Evolutionary conservation across 2,888 invertebrate genomes (phyloP), one percentile per base, ranked within the genome.

Genomic region (Agelastica alni): DNA sequence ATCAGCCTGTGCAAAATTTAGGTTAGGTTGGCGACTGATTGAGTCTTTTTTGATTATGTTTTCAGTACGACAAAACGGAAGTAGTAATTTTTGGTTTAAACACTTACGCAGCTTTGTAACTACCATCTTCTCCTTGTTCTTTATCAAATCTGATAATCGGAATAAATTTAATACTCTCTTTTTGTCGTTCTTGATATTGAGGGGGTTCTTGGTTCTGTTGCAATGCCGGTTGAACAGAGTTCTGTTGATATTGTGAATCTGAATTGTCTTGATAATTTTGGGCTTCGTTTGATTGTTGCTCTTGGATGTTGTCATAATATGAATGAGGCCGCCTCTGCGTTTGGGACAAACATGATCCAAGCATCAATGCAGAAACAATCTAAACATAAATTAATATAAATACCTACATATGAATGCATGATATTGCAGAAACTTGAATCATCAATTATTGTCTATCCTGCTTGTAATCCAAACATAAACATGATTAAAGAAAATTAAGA

Each of bases 141-240:
- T 91, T 91, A 70, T 90, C 89, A 75, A 89, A 91, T 63, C 84
- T 82, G 57, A 91, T 83, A 71, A 91, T 91, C 12, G 91, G 91
- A 65, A 91, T 88, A 75, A 79, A 86, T n/a, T 90, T 91, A 56
- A 89, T 87, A 12, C 84, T 83, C 32, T 83, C 83, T 49, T 61
- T 59, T 37, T 56, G 58, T 22, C 52, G 53, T 46, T 64, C 63
- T 47, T 67, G 65, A 32, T 67, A 61, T 20, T 65, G 63, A 4
- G 63, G 58, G 4, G 63, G 7, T 58, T 61, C 56, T 69, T 64
- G 62, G 16, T 65, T 58, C 65, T 70, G 53, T 69, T 71, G 66
- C 13, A 53, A 71, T 9, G n/a, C 14, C n/a, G 36, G 39, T 30
- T 48, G 48, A 2, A 49, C 32, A 5, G 41, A 41, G 22, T 49